Evolutionary conservation across 2,888 invertebrate genomes (phyloP), one percentile per base, ranked within the genome.

Genomic region (Subacronicta megacephala): DNA sequence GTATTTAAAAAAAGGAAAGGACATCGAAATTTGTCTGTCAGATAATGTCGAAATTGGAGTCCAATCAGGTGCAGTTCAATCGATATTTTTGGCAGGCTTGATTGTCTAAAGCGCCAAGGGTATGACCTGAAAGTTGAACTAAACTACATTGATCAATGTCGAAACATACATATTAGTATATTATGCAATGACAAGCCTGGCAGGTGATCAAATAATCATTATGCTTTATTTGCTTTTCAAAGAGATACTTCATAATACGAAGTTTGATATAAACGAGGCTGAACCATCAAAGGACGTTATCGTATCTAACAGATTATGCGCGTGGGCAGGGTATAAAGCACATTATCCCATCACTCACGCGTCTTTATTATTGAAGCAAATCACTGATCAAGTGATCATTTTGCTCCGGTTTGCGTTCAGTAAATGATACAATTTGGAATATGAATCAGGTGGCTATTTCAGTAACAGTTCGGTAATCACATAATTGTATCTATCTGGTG

Each of bases 391-490:
- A 49, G 55, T 63, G 54, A 49, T 58, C 47, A 61, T 59, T 72
- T 53, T 43, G 69, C 55, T 63, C 65, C 72, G 72, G 62, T 63
- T 69, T 62, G 55, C 68, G 66, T 72, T 64, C 42, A 51, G 63
- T 54, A 75, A 56, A 73, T 75, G 68, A 76, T 75, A 75, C 74
- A 68, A 62, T 69, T 61, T 69, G 68, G 59, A 61, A 66, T 65
- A 78, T 82, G 81, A 82, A 61, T 82, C 81, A 81, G 73, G 57
- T 60, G 50, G 75, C 65, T 77, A 78, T 78, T 82, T 78, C 57
- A 63, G 81, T 69, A 58, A 61, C 72, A 57, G 59, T 63, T 67
- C 51, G 53, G 63, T 54, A 61, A 53, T 58, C 63, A 49, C 50
- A 58, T 53, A 64, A 55, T 56, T 49, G 57, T 70, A 60, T 38